These are phyloP conservation scores for Drosophila aff. DNA, from an alignment of 1,140 invertebrate genomes.

Conservation along the genomic window DNA sequence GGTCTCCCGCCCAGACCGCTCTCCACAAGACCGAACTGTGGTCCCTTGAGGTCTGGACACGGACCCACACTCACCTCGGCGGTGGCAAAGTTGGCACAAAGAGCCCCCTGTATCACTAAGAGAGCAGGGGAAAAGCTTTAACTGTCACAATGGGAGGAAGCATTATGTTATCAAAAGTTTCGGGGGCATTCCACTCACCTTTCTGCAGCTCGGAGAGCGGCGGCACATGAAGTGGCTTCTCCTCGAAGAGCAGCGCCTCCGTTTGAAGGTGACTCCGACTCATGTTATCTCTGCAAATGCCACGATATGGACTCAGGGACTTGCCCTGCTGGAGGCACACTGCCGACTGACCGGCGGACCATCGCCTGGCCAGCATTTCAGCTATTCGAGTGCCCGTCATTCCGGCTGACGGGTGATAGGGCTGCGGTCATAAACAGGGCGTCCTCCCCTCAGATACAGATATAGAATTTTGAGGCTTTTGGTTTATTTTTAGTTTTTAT, in stretches of 20 bases:
- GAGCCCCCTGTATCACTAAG: constrained; percentile 89
- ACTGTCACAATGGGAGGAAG: constrained; percentile 24
- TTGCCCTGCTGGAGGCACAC: background rate
- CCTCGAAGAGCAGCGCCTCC: constrained; percentile 79
- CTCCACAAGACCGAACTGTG: constrained; percentile 91
- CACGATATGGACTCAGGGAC: constrained; percentile 6
- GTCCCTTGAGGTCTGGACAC: constrained; percentile 92
- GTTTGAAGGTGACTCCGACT: constrained; percentile 63
- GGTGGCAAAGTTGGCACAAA: constrained; percentile 90
- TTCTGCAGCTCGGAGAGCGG: constrained; percentile 85
- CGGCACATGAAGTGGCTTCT: constrained; percentile 85
- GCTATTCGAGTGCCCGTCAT: constrained; percentile 2
- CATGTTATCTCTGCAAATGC: constrained; percentile 40
- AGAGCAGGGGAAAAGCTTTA: constrained; percentile 47
- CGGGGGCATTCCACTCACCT: constrained; percentile 74
- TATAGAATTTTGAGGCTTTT: background rate
- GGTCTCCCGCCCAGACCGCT: constrained; percentile 91
- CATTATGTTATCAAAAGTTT: constrained; percentile 18
- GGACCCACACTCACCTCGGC: constrained; percentile 91
- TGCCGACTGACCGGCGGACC: background rate
- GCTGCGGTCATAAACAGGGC: constrained; percentile 12
- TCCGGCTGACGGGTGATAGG: constrained; percentile 14
- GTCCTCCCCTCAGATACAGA: background rate
- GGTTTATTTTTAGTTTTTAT: constrained; percentile 1
- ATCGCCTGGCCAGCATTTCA: constrained; percentile 5